Conservation (phyloP, 2,113 vertebrate genomes). For the Poeciliopsis prolifica region DNA sequence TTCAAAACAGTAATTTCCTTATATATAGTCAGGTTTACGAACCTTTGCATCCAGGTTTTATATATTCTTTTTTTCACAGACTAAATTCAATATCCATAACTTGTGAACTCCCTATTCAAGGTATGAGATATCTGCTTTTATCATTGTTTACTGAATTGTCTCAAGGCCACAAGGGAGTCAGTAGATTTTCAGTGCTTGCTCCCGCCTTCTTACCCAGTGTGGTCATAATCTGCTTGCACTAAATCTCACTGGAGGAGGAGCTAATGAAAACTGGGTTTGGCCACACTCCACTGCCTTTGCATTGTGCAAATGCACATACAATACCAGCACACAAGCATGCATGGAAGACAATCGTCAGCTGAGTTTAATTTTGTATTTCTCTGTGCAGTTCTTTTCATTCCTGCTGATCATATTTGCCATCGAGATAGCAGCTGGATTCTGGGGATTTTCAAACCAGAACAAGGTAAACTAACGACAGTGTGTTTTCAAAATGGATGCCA, state of each 20-base stretch:
- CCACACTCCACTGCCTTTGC: conserved; percentile 54
- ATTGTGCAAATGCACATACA: conserved; percentile 13
- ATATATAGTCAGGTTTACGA: background rate
- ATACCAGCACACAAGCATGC: conserved; percentile 10
- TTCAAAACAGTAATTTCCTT: background rate
- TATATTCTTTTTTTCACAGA: background rate
- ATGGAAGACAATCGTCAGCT: conserved; percentile 10
- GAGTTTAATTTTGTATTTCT: conserved; percentile 24
- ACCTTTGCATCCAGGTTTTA: background rate
- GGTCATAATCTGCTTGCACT: conserved; percentile 62
- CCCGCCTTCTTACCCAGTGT: conserved; percentile 5
- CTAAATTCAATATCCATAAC: conserved; percentile 3
- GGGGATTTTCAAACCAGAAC: conserved; percentile 93
- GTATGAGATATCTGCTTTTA: conserved; percentile 19
- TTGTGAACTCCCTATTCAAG: conserved; percentile 19
- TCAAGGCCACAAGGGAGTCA: conserved; percentile 48
- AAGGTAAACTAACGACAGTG: conserved; percentile 77
- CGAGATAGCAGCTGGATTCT: conserved; percentile 94
- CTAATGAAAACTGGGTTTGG: conserved; percentile 40
- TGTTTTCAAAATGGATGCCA: background rate
- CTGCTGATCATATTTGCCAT: conserved; percentile 94
- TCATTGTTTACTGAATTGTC: conserved; percentile 36
- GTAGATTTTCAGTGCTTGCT: conserved; percentile 32
- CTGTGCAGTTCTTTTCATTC: conserved; percentile 90
- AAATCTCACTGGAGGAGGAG: conserved; percentile 59